These are phyloP conservation scores for Lingula anatina DNA, from an alignment of 2,888 invertebrate species.

Conservation along the genomic window DNA sequence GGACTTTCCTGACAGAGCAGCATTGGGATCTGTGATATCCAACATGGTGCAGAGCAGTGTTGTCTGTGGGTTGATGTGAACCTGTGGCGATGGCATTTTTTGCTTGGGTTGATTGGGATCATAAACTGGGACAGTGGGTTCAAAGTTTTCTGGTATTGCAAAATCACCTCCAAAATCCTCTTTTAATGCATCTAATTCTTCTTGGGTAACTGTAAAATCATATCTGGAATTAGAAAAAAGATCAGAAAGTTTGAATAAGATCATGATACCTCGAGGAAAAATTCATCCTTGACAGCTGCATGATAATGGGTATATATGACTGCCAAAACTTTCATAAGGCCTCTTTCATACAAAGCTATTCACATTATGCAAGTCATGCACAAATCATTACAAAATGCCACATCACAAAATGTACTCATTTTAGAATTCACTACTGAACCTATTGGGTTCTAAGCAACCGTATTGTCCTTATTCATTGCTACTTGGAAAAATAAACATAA, in stretches of 20 bases:
- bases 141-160: constrained; percentile 73
- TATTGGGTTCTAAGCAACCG: too few species aligned
- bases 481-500: too few species aligned
- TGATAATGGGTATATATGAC: too few species aligned
- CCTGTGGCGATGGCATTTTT: constrained; percentile 10
- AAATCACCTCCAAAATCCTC: constrained; percentile 65
- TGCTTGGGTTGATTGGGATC: constrained; percentile 15
- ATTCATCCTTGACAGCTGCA: too few species aligned
- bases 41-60: constrained; percentile 54
- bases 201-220: constrained; percentile 68
- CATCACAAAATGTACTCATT: too few species aligned
- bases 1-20: constrained; percentile 31
- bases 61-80: constrained; percentile 55
- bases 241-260: background rate
- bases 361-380: too few species aligned
- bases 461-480: too few species aligned
- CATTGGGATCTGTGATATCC: constrained; percentile 73
- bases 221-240: constrained; percentile 57
- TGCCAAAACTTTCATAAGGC: too few species aligned
- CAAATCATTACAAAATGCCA: too few species aligned
- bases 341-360: too few species aligned
- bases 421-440: too few species aligned
- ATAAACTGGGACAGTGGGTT: constrained; percentile 66
- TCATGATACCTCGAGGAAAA: background rate
- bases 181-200: constrained; percentile 66